Percentiles rank a stretch among this genome's conserved stretches.
phyloP scores from a whole-genome alignment of 2,888 invertebrate genomes.

The Metacarcinus magister region DNA sequence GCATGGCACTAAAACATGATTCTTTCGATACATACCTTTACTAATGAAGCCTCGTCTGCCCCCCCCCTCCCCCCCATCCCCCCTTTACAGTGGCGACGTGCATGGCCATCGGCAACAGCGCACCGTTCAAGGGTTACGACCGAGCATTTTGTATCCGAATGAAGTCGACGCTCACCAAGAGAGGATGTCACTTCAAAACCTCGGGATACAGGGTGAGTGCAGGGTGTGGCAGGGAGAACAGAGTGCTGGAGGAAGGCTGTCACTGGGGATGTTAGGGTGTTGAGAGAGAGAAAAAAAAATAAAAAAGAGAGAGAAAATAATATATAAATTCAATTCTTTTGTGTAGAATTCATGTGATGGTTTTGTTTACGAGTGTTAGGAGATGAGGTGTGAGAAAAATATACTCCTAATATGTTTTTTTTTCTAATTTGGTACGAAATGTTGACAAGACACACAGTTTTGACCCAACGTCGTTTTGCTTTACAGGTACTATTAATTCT shows the following conservation, averaged over 20 bases:
- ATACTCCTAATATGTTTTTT: neutral
- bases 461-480: slow-evolving; percentile 49
- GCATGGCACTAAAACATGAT: neutral
- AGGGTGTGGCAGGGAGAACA: neutral
- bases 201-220: slow-evolving; percentile 95
- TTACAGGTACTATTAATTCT: slow-evolving; percentile 95
- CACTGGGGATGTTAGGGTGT: neutral
- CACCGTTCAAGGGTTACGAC: slow-evolving; percentile 92
- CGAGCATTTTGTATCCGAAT: slow-evolving; percentile 97
- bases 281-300: neutral
- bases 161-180: slow-evolving; percentile 98
- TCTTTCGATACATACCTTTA: neutral
- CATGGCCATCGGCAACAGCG: slow-evolving; percentile 83
- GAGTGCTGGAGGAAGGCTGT: neutral
- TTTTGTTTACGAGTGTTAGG: neutral
- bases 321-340: neutral
- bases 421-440: neutral
- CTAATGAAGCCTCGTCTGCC: slow-evolving; percentile 28
- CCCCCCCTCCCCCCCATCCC: neutral
- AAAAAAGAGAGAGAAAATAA: neutral
- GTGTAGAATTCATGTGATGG: neutral
- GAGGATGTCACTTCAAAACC: slow-evolving; percentile 98
- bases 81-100: slow-evolving; percentile 78
- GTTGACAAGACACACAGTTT: neutral
- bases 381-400: neutral